phyloP scores from a whole-genome alignment of 1,140 invertebrate genomes.

The Macrobrachium nipponense region DNA sequence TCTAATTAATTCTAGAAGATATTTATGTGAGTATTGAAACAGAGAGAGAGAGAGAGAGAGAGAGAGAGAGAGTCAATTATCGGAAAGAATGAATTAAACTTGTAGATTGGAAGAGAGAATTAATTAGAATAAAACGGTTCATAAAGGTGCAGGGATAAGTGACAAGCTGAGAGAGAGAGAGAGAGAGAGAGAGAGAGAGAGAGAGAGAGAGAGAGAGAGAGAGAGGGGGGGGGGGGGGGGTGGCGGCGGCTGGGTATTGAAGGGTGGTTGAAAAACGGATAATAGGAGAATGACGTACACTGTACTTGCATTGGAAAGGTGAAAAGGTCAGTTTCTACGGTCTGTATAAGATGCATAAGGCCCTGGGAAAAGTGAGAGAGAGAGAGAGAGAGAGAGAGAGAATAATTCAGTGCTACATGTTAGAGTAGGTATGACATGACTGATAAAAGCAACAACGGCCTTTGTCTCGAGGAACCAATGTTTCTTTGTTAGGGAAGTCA shows the following conservation, averaged over 20 bases:
- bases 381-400: background rate
- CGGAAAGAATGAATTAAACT: background rate
- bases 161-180: slow-evolving; percentile 2
- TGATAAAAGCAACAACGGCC: too few species aligned
- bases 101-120: background rate
- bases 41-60: background rate
- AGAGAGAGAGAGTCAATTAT: too few species aligned
- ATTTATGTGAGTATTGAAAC: too few species aligned
- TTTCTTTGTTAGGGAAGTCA: too few species aligned
- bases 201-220: background rate
- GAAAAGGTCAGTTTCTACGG: background rate
- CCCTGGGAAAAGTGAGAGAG: background rate
- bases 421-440: too few species aligned
- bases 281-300: background rate
- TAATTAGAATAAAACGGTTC: background rate
- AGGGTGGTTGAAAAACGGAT: too few species aligned
- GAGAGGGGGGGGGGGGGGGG: background rate
- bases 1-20: too few species aligned
- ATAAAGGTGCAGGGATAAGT: background rate
- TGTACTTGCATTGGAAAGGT: background rate
- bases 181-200: slow-evolving; percentile 2
- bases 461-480: too few species aligned
- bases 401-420: too few species aligned
- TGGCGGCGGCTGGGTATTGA: too few species aligned
- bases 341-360: background rate